A percentile compares a stretch with the other conserved stretches of the same genome.
Conservation (phyloP, 2,888 invertebrate genomes). For the Prionchulus punctatus region DNA sequence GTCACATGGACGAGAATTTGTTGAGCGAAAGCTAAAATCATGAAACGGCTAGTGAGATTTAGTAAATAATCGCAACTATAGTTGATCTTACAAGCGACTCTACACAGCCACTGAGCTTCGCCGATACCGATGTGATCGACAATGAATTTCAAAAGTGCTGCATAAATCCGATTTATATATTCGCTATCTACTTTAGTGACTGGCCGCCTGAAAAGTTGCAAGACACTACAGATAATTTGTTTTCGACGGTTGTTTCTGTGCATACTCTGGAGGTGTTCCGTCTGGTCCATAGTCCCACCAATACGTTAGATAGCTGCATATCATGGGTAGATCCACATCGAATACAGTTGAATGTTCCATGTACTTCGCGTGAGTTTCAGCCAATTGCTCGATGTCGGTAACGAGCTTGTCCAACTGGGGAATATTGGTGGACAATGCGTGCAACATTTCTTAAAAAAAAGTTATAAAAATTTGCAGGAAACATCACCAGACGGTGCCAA, state of each 20-base stretch:
- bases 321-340: slow-evolving; percentile 82
- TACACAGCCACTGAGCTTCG: slow-evolving; percentile 94
- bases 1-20: slow-evolving; percentile 89
- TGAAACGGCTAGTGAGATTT: too few species aligned
- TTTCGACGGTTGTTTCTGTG: too few species aligned
- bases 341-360: slow-evolving; percentile 80
- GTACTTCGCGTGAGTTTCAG: slow-evolving; percentile 78
- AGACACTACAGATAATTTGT: too few species aligned
- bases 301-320: slow-evolving; percentile 48
- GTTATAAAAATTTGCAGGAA: too few species aligned
- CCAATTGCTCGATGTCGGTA: slow-evolving; percentile 78
- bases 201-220: slow-evolving; percentile 53
- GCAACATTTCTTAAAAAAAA: slow-evolving; percentile 67
- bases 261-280: slow-evolving; percentile 39
- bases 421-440: slow-evolving; percentile 69
- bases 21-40: slow-evolving; percentile 47
- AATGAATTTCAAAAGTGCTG: slow-evolving; percentile 82
- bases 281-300: slow-evolving; percentile 68
- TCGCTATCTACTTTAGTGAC: slow-evolving; percentile 93
- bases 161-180: slow-evolving; percentile 88
- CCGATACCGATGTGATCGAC: slow-evolving; percentile 92
- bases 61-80: too few species aligned
- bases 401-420: slow-evolving; percentile 80
- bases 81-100: slow-evolving; percentile 62
- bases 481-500: slow-evolving; percentile 28